Evolutionary conservation across 2,797 vertebrate genomes (phyloP).

Genomic region (Ptychadena robeensis): DNA sequence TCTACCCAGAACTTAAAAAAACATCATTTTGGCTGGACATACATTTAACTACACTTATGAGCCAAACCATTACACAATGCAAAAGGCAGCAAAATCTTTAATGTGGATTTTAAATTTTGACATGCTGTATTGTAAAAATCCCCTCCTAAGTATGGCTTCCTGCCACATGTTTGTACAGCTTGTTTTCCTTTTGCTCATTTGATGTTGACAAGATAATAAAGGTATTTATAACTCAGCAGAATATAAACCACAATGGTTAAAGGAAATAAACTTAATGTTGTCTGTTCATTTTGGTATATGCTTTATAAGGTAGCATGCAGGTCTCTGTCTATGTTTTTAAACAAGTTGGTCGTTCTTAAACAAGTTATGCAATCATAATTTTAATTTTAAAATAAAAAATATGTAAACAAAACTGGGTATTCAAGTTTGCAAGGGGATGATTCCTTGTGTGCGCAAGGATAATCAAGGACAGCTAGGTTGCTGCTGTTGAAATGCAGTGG

Average conservation of each 20-base stretch:
- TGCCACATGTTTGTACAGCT: slow-evolving; percentile 57
- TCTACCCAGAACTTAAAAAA: too few species aligned
- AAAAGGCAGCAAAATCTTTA: slow-evolving; percentile 20
- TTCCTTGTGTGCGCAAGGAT: too few species aligned
- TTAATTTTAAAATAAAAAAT: too few species aligned
- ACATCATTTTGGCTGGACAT: neutral
- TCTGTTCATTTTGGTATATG: neutral
- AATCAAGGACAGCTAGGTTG: too few species aligned
- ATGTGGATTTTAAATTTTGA: slow-evolving; percentile 21
- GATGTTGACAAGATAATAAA: slow-evolving; percentile 49
- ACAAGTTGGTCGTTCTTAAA: too few species aligned
- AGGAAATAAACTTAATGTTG: slow-evolving; percentile 16
- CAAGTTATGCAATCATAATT: too few species aligned
- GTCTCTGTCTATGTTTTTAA: neutral
- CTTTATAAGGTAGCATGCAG: neutral
- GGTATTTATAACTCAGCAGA: slow-evolving; percentile 53
- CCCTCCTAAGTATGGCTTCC: slow-evolving; percentile 51
- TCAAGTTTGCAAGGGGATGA: too few species aligned
- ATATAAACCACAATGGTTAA: slow-evolving; percentile 46
- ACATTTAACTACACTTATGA: neutral
- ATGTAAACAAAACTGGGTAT: too few species aligned
- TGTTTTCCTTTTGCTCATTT: slow-evolving; percentile 39
- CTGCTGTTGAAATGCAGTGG: too few species aligned
- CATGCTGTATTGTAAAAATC: slow-evolving; percentile 26
- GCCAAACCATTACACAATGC: slow-evolving; percentile 19